Evolutionary conservation across 2,797 vertebrate genomes (phyloP).

Genomic region (Notamacropus eugenii): DNA sequence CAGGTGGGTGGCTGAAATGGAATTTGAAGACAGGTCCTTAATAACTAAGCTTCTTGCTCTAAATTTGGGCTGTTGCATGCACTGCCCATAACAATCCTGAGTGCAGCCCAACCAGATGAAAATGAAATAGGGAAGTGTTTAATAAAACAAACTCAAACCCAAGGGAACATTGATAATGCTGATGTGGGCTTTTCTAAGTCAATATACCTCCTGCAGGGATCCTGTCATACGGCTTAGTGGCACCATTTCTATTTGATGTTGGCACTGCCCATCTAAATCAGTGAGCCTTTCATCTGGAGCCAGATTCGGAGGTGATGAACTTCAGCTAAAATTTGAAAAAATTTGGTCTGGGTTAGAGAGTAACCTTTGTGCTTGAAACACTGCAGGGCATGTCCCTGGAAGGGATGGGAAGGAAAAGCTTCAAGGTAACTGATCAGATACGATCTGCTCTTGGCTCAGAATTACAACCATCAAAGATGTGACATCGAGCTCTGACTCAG

Average conservation of each 20-base stretch:
- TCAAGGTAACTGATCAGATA: neutral
- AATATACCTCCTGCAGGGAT: neutral
- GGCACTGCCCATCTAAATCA: neutral
- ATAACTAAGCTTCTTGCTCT: neutral
- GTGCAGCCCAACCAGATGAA: neutral
- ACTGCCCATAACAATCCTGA: neutral
- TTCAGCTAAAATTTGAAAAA: no score
- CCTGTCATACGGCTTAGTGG: neutral
- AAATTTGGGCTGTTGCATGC: neutral
- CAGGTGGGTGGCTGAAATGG: neutral
- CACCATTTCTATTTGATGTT: neutral
- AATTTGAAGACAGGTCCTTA: neutral
- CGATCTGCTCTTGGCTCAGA: neutral
- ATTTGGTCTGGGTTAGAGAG: no score
- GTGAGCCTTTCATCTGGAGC: neutral
- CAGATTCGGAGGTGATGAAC: neutral
- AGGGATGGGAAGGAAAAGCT: neutral
- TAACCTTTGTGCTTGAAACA: neutral
- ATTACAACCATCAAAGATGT: neutral
- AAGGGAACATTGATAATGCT: neutral
- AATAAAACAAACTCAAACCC: neutral
- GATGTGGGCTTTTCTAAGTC: neutral
- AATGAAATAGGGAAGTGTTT: neutral
- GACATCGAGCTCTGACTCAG: neutral
- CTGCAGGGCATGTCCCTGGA: neutral